Percentiles rank a stretch among this genome's conserved stretches.
These are phyloP conservation scores for Python bivittatus DNA, from an alignment of 2,113 vertebrate genomes.

Conservation along the genomic window DNA sequence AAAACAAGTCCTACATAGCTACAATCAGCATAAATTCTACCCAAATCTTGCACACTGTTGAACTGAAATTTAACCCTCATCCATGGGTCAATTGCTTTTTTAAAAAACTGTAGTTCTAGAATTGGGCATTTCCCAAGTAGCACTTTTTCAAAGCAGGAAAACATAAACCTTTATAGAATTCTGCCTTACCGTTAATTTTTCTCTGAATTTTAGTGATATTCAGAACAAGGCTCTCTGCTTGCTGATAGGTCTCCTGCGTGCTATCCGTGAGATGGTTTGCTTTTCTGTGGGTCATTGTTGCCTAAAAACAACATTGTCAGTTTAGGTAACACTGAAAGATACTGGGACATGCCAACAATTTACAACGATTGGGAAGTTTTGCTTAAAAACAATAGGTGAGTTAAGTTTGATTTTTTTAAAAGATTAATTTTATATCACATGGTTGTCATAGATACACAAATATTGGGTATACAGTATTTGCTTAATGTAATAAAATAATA, in stretches of 20 bases:
- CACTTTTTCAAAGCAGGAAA: neutral
- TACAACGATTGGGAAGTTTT: neutral
- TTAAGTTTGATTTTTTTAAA: neutral
- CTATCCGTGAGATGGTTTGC: conserved; percentile 57
- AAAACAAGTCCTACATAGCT: neutral
- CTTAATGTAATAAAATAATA: neutral
- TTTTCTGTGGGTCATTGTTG: conserved; percentile 56
- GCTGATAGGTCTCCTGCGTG: conserved; percentile 66
- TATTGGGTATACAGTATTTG: neutral
- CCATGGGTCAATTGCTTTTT: neutral
- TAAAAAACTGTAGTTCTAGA: neutral
- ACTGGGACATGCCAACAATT: accelerated
- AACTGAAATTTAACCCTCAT: neutral
- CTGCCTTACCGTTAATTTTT: conserved; percentile 62
- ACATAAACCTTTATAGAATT: accelerated
- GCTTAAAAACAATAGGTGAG: neutral
- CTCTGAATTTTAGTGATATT: conserved; percentile 70
- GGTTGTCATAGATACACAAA: neutral
- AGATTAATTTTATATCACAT: neutral
- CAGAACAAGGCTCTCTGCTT: conserved; percentile 73
- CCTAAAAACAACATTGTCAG: conserved; percentile 63
- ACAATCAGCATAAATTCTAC: neutral
- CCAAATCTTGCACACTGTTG: neutral
- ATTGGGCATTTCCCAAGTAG: neutral
- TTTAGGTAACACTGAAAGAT: neutral